Evolutionary conservation across 2,888 invertebrate genomes (phyloP).

Genomic region (Mesodorylaimus sp.): DNA sequence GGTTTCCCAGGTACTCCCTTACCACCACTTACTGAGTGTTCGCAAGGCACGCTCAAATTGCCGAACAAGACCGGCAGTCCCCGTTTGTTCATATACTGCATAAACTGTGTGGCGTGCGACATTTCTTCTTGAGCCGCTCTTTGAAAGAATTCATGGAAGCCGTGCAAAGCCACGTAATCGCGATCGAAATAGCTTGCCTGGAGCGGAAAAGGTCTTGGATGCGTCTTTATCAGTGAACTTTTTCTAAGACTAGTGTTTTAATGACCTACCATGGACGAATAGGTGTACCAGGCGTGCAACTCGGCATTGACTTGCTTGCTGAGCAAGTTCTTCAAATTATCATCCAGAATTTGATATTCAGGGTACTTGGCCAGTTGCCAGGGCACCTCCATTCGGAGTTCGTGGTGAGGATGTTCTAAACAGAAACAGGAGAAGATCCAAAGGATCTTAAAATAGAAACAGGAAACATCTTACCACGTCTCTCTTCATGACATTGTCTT

Average conservation of each 20-base stretch:
- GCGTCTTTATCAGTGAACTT: neutral
- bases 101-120: neutral
- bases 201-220: neutral
- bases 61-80: neutral
- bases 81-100: neutral
- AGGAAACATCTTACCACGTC: too few relatives aligned
- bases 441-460: too few relatives aligned
- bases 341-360: neutral
- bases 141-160: neutral
- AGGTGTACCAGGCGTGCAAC: neutral
- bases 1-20: too few relatives aligned
- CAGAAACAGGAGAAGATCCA: too few relatives aligned
- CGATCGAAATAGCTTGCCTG: neutral
- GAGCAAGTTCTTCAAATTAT: neutral
- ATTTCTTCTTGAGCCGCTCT: neutral
- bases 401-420: neutral
- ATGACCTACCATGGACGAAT: neutral
- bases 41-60: neutral
- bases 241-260: neutral
- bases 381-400: neutral
- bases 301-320: neutral
- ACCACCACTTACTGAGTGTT: neutral
- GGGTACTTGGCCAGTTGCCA: neutral
- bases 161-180: neutral
- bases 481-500: too few relatives aligned